Percentiles rank a stretch among this genome's conserved stretches.
These are phyloP conservation scores for Porites lobata DNA, from an alignment of 92 coral and sea anemone genomes.

Conservation along the genomic window DNA sequence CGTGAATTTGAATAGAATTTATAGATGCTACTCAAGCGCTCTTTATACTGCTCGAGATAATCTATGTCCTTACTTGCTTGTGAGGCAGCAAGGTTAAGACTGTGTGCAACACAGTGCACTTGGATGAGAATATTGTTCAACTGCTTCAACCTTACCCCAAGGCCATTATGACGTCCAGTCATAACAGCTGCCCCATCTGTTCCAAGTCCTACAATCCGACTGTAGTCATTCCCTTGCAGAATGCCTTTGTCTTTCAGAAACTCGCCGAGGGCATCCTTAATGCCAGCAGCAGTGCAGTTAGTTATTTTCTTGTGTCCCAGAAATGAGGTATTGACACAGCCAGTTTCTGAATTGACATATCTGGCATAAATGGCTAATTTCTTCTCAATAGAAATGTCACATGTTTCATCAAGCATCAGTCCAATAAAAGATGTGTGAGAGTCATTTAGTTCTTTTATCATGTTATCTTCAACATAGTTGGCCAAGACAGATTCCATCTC, in stretches of 20 bases:
- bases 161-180: slow-evolving; percentile 52
- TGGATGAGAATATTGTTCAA: slow-evolving; percentile 38
- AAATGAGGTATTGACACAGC: slow-evolving; percentile 23
- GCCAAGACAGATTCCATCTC: slow-evolving; percentile 29
- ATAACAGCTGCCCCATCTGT: slow-evolving; percentile 56
- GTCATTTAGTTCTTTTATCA: slow-evolving; percentile 38
- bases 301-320: slow-evolving; percentile 33
- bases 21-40: slow-evolving; percentile 9
- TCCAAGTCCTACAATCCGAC: slow-evolving; percentile 49
- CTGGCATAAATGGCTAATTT: slow-evolving; percentile 32
- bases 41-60: slow-evolving; percentile 28
- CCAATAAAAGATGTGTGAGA: slow-evolving; percentile 36
- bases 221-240: slow-evolving; percentile 12
- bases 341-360: slow-evolving; percentile 24
- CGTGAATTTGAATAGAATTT: slow-evolving; percentile 37
- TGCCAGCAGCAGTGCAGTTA: slow-evolving; percentile 9
- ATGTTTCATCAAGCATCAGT: slow-evolving; percentile 54
- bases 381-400: slow-evolving; percentile 39
- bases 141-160: slow-evolving; percentile 40
- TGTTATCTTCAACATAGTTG: slow-evolving; percentile 30
- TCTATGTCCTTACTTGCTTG: slow-evolving; percentile 42
- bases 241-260: slow-evolving; percentile 49
- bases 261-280: slow-evolving; percentile 38
- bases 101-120: slow-evolving; percentile 69
- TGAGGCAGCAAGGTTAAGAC: slow-evolving; percentile 58